Evolutionary conservation across 2,113 vertebrate species (phyloP), one percentile per base, ranked within the genome.

Genomic region (Pomatorhinus ruficollis): DNA sequence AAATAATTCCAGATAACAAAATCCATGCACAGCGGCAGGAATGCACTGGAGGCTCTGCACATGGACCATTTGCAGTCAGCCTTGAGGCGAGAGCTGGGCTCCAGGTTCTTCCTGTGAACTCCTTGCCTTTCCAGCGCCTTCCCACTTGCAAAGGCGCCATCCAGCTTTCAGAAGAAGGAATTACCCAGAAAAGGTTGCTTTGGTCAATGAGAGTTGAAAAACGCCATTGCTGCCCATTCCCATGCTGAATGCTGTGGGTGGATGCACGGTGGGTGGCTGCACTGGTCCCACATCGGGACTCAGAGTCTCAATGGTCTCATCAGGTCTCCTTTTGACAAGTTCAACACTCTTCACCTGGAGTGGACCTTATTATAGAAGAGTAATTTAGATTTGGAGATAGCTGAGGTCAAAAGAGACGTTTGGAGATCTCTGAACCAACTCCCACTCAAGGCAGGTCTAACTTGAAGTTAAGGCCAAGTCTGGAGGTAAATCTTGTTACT

Each of bases 1-100:
- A 96, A 96, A 77, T 93, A 52, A 52, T 85, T 93, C 24, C 79
- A 83, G 91, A 91, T 95, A 90, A 87, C 60, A 47, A 82, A 90
- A 85, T 53, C 71, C 59, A n/a, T 80, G 86, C 23, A 19, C 2
- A 0, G 75, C 2, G 0, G 35, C 19, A 61, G 35, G 35, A 83
- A 65, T 3, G 2, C 9, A 1, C 47, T 66, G 45, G 42, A 83
- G 52, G 64, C 72, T 72, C 40, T 1, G 2, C 60, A 54, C 2
- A 0, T 70, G 63, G 72, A 54, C n/a, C 15, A n/a, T 83, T 89
- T 0, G 0, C 4, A 10, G 42, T 27, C 64, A 88, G 61, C 20
- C 24, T 28, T 0, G 0, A 56, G 30, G 27, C 53, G 57, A 40
- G 59, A 77, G 24, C 44, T 65, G 45, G 12, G 5, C 53, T 90